These are phyloP conservation scores for Tachypleus tridentatus DNA, from an alignment of 1,140 invertebrate species.

Conservation along the genomic window DNA sequence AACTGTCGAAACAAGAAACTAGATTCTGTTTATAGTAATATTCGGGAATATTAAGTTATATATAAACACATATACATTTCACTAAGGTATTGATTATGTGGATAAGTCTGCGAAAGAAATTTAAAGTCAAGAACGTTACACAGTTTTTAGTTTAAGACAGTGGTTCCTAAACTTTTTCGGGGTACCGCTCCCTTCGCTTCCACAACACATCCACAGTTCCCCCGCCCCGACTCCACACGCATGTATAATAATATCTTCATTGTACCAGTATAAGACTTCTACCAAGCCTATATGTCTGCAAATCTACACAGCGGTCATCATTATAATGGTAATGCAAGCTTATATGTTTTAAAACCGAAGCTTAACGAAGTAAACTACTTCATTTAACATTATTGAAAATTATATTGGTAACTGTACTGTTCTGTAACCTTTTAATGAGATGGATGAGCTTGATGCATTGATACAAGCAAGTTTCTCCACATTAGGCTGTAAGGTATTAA, in stretches of 20 bases:
- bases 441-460: slow-evolving; percentile 4
- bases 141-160: not conserved
- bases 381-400: not conserved
- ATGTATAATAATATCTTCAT: too few relatives aligned
- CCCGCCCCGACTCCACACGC: not conserved
- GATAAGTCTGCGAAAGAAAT: too few relatives aligned
- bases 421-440: slow-evolving; percentile 4
- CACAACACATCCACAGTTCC: not conserved
- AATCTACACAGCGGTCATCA: too few relatives aligned
- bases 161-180: not conserved
- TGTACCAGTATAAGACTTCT: too few relatives aligned
- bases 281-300: too few relatives aligned
- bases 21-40: too few relatives aligned
- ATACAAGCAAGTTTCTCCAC: slow-evolving; percentile 8
- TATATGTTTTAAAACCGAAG: not conserved
- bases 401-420: not conserved
- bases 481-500: slow-evolving; percentile 9
- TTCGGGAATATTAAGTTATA: too few relatives aligned
- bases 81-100: too few relatives aligned
- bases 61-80: too few relatives aligned
- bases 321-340: too few relatives aligned
- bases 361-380: not conserved
- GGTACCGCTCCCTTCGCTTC: not conserved
- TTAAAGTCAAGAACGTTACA: too few relatives aligned
- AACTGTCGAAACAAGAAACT: too few relatives aligned